Base-by-base conservation (phyloP, 2,797 vertebrate genomes). In the Lepus oiostolus region DNA sequence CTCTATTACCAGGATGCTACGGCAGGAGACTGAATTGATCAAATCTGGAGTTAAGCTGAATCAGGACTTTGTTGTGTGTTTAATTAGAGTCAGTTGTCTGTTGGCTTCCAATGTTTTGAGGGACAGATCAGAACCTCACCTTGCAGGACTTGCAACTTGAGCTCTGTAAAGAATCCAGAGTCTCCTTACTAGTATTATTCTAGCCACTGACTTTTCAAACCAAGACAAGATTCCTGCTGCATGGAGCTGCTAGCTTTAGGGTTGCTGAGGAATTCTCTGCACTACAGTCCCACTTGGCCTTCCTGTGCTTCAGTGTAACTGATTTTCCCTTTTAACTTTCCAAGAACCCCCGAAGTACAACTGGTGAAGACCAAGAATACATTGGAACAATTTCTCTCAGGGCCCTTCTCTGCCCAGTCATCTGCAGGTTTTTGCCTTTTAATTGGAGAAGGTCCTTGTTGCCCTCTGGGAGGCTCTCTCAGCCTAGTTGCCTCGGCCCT, bases 161-260 rank as follows among this genome's bases (percentile, higher is more conserved):
- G 54, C 21, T 11, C 38, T 47, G 32, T 12, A 54, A 77, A 67
- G 10, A 86, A 21, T 68, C 63, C 11, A 42, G 42, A 47, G 24
- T 63, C 14, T 91, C 17, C 65, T 76, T 82, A 72, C 21, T 80
- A 58, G 7, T 32, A n/a, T 77, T 75, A 92, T 13, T 32, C 1
- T 42, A 86, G 60, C 24, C 24, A 88, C 50, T 42, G 74, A 77
- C 50, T 88, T 82, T n/a, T 19, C 60, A 91, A 83, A 89, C n/a
- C 58, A 50, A 47, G 8, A 17, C 22, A 28, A 2, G 42, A 47
- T 74, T 35, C 91, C 30, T 70, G 7, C 52, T 74, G 19, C 17
- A 62, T 2, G 76, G n/a, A 22, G 62, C 26, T 72, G 19, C 38
- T 28, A 42, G 35, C 3, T 60, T 93, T 81, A 24, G 19, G 38